These are phyloP conservation scores for Microtus oregoni DNA, from an alignment of 2,113 vertebrate species.

Conservation along the genomic window DNA sequence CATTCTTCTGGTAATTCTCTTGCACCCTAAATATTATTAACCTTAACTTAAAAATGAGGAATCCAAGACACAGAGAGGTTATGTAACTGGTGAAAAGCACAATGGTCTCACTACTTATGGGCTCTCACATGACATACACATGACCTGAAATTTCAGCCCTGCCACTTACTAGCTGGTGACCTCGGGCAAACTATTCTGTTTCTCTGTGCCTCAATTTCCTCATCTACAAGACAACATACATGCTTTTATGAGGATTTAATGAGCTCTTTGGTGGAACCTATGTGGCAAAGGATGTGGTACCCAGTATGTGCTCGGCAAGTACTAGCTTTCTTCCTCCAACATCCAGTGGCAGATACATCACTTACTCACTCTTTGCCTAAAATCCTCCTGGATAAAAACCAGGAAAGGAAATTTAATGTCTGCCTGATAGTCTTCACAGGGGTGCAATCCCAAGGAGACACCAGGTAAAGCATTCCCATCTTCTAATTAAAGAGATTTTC, in stretches of 20 bases:
- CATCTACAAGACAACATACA: neutral
- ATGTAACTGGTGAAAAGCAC: neutral
- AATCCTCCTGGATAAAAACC: neutral
- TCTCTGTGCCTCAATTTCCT: constrained; percentile 36
- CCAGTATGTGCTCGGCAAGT: neutral
- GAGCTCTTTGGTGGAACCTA: neutral
- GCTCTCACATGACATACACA: neutral
- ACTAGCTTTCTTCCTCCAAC: neutral
- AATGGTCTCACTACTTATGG: neutral
- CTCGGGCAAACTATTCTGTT: constrained; percentile 1
- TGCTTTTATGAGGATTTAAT: neutral
- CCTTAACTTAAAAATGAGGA: neutral
- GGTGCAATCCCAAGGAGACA: neutral
- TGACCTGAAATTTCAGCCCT: neutral
- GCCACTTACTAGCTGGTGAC: constrained; percentile 7
- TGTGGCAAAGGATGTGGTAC: neutral
- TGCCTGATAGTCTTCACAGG: neutral
- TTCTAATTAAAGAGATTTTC: constrained; percentile 50
- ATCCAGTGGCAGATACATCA: neutral
- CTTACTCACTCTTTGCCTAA: constrained; percentile 9
- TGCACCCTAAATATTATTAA: neutral
- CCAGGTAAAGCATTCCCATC: neutral
- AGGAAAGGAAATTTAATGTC: neutral
- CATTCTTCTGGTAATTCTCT: neutral
- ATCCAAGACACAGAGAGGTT: neutral